Conservation (phyloP, 2,113 vertebrate genomes). For the Nothoprocta pentlandii region DNA sequence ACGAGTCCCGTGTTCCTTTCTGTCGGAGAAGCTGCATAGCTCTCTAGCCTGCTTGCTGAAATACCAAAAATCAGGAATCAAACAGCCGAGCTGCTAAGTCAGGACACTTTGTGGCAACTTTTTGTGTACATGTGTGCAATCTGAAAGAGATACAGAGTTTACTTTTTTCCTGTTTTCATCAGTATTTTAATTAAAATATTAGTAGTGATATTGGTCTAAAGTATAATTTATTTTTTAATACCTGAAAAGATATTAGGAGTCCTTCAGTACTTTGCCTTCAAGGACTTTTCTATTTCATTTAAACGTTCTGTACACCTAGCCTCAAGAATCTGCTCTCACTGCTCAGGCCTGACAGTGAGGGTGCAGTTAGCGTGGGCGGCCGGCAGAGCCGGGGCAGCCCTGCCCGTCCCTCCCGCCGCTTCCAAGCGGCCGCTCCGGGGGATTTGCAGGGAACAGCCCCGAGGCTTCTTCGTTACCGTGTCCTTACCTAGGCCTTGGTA, state of each 20-base stretch:
- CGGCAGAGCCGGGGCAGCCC: not conserved
- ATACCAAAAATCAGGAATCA: not conserved
- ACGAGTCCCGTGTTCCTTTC: not conserved
- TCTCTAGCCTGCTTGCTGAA: not conserved
- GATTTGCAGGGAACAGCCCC: not conserved
- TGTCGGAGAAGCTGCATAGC: not conserved
- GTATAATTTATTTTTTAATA: not conserved
- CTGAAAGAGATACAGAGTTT: not conserved
- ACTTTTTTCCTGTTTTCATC: not conserved
- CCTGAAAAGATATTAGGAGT: not conserved
- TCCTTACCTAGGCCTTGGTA: no score
- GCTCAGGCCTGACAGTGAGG: no score
- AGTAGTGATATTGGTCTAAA: not conserved
- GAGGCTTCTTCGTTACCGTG: not conserved
- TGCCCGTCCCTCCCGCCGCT: not conserved
- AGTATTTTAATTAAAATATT: not conserved
- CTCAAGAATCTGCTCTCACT: not conserved
- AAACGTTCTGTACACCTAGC: not conserved
- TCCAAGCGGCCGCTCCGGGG: not conserved
- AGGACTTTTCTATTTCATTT: not conserved
- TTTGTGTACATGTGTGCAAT: not conserved
- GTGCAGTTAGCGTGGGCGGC: not conserved
- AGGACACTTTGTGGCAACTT: not conserved
- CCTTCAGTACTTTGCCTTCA: not conserved
- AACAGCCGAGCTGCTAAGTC: not conserved